These are phyloP conservation scores for Anneissia japonica DNA, from an alignment of 35 echinoderm and acorn worm species.

Conservation along the genomic window DNA sequence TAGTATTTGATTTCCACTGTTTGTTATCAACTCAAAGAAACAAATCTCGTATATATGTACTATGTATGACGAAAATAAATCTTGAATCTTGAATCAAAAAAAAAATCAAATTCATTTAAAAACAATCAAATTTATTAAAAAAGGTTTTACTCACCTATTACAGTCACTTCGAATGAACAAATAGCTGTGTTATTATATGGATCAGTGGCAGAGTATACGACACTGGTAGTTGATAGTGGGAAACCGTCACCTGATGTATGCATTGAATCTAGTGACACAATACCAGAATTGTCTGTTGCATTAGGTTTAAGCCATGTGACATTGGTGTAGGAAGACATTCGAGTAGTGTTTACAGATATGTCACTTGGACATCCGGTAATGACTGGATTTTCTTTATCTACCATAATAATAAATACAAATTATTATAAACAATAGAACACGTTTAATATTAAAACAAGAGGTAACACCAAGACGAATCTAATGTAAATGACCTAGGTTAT, in stretches of 20 bases:
- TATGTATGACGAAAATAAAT: too few species aligned
- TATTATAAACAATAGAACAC: too few species aligned
- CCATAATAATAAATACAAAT: too few species aligned
- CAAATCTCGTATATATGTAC: too few species aligned
- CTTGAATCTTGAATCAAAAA: too few species aligned
- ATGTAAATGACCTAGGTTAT: too few species aligned
- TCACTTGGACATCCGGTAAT: slow-evolving; percentile 12
- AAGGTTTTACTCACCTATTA: neutral
- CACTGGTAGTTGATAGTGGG: slow-evolving; percentile 17
- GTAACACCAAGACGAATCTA: too few species aligned
- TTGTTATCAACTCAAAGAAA: too few species aligned
- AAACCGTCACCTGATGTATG: slow-evolving; percentile 17
- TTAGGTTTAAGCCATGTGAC: slow-evolving; percentile 47
- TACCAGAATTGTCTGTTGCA: slow-evolving; percentile 39
- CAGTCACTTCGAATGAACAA: neutral
- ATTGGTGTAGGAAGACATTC: neutral
- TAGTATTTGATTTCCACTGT: too few species aligned
- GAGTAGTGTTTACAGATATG: neutral
- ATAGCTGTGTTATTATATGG: neutral
- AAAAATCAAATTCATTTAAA: too few species aligned
- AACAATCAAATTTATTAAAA: too few species aligned
- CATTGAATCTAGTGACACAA: slow-evolving; percentile 8
- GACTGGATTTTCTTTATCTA: neutral
- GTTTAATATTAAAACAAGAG: too few species aligned
- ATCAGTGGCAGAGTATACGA: slow-evolving; percentile 36